Evolutionary conservation across 92 coral and sea anemone species (phyloP).

Genomic region (Anthopleura xanthogrammica): DNA sequence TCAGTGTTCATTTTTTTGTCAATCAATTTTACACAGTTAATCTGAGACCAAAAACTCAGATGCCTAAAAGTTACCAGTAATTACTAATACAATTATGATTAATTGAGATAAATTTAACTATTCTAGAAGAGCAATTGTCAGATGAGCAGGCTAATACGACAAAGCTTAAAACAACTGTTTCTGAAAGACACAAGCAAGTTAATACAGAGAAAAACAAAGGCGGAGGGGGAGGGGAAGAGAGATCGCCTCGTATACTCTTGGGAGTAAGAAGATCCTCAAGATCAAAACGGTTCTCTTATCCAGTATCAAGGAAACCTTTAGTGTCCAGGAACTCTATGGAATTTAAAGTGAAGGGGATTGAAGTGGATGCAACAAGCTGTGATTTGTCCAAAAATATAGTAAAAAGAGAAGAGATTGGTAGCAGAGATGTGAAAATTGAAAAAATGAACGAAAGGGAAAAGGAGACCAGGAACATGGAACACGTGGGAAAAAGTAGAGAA

Average conservation of each 20-base stretch:
- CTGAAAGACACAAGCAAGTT: background rate
- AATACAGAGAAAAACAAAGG: background rate
- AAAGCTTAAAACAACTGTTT: background rate
- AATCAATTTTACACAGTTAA: too few relatives aligned
- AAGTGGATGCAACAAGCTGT: background rate
- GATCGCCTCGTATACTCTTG: constrained; percentile 34
- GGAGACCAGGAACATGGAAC: background rate
- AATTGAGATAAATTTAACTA: background rate
- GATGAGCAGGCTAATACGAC: background rate
- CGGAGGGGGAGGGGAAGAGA: background rate
- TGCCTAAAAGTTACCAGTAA: too few relatives aligned
- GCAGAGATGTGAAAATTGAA: background rate
- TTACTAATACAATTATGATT: too few relatives aligned
- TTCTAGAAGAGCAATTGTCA: background rate
- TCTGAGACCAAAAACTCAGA: too few relatives aligned
- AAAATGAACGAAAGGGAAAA: background rate
- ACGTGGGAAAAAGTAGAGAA: background rate
- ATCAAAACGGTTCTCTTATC: constrained; percentile 56
- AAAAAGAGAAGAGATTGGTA: background rate
- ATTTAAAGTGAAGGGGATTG: background rate
- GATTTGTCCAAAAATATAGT: background rate
- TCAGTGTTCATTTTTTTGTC: too few relatives aligned
- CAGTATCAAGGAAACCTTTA: constrained; percentile 23
- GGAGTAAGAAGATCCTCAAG: constrained; percentile 49
- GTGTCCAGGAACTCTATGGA: background rate